phyloP scores from a whole-genome alignment of 2,888 invertebrate species.

The Brachyopa scutellaris region DNA sequence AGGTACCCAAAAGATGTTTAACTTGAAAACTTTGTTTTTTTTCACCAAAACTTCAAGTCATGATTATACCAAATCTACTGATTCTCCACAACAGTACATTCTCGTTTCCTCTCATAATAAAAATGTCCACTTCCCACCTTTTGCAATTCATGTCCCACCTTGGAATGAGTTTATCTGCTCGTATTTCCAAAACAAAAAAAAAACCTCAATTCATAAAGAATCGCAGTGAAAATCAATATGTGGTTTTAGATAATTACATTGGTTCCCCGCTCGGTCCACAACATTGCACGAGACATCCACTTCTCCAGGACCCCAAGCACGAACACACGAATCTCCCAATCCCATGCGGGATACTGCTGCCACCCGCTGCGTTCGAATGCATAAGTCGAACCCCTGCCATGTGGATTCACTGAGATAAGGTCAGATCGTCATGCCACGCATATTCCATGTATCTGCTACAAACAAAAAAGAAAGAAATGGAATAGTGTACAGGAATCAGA shows the following conservation, averaged over 20 bases:
- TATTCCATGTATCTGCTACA: constrained; percentile 26
- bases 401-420: constrained; percentile 67
- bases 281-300: constrained; percentile 46
- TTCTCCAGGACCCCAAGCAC: constrained; percentile 51
- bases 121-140: constrained; percentile 68
- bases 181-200: background rate
- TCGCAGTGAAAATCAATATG: constrained; percentile 66
- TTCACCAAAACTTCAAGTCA: too few relatives aligned
- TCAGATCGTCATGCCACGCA: constrained; percentile 66
- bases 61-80: too few relatives aligned
- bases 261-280: constrained; percentile 67
- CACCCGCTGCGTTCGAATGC: constrained; percentile 71
- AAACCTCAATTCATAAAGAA: constrained; percentile 39
- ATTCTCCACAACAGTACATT: constrained; percentile 1
- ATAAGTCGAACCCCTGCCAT: constrained; percentile 70
- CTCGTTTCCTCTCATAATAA: constrained; percentile 47
- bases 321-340: constrained; percentile 58
- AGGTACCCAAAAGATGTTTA: too few relatives aligned
- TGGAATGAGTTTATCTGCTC: background rate
- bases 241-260: constrained; percentile 71
- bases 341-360: constrained; percentile 64
- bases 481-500: constrained; percentile 37
- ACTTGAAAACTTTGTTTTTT: too few relatives aligned
- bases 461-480: constrained; percentile 9
- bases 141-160: constrained; percentile 68